phyloP scores from a whole-genome alignment of 1,140 invertebrate genomes.

The Zaprionus camerounensis region DNA sequence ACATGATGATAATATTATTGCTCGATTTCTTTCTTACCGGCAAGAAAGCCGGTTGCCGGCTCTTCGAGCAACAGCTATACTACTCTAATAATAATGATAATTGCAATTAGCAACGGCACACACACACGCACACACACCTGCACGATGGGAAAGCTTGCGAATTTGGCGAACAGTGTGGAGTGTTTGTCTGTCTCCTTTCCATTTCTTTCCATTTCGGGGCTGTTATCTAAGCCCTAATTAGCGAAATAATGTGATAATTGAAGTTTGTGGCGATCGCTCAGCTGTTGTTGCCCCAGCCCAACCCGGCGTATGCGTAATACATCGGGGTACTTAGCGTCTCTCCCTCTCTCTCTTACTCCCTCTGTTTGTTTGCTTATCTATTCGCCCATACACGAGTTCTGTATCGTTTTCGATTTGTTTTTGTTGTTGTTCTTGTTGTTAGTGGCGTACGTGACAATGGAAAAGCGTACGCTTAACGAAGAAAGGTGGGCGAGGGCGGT shows the following conservation, averaged over 20 bases:
- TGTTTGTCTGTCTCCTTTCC: constrained; percentile 18
- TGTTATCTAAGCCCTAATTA: constrained; percentile 70
- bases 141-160: constrained; percentile 38
- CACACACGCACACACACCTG: constrained; percentile 4
- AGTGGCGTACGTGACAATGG: constrained; percentile 68
- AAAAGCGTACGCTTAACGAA: constrained; percentile 27
- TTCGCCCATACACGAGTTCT: constrained; percentile 57
- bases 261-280: constrained; percentile 55
- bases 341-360: constrained; percentile 19
- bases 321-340: constrained; percentile 28
- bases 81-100: constrained; percentile 55
- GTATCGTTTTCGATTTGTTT: constrained; percentile 25
- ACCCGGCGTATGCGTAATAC: constrained; percentile 54
- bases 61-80: constrained; percentile 30
- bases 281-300: constrained; percentile 21
- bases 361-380: constrained; percentile 74
- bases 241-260: constrained; percentile 75
- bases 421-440: constrained; percentile 8
- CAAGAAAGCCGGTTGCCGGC: constrained; percentile 18
- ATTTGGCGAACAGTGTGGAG: constrained; percentile 31
- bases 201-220: constrained; percentile 17
- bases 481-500: too few species aligned
- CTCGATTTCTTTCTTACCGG: constrained; percentile 1
- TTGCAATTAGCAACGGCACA: constrained; percentile 59
- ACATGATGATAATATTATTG: constrained; percentile 57